Percentiles rank a stretch among this genome's conserved stretches.
These are phyloP conservation scores for Polyommatus icarus DNA, from an alignment of 2,888 invertebrate genomes.

Conservation along the genomic window DNA sequence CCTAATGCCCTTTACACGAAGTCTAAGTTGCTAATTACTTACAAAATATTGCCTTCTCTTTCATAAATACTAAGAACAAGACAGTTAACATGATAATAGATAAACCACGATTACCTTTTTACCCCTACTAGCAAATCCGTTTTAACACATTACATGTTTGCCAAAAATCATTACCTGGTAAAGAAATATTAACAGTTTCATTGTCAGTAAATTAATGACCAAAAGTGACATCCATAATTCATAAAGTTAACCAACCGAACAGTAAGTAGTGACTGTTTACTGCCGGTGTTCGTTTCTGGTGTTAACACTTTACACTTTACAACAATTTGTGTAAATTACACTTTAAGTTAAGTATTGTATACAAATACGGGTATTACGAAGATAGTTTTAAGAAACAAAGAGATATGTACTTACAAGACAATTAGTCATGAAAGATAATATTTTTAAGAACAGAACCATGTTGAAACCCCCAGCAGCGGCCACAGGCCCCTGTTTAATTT, in stretches of 20 bases:
- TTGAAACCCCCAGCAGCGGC: no score
- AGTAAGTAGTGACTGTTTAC: not conserved
- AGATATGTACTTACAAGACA: not conserved
- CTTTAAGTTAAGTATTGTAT: not conserved
- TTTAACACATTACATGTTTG: not conserved
- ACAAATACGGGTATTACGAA: not conserved
- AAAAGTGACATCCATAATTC: conserved; percentile 12
- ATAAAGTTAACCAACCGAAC: not conserved
- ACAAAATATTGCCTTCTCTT: no score
- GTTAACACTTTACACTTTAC: not conserved
- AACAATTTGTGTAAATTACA: not conserved
- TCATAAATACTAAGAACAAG: no score
- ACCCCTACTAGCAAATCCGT: not conserved
- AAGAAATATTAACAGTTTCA: not conserved
- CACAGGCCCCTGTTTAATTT: no score
- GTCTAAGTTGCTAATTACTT: no score
- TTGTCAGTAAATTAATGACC: not conserved
- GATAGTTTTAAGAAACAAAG: not conserved
- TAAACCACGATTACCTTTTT: no score
- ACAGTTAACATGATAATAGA: no score
- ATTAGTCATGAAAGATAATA: no score
- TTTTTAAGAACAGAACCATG: no score
- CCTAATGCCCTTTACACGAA: no score
- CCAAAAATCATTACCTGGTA: not conserved
- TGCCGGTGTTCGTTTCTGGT: not conserved